phyloP scores from a whole-genome alignment of 1,140 invertebrate species.

The Steinernema feltiae region DNA sequence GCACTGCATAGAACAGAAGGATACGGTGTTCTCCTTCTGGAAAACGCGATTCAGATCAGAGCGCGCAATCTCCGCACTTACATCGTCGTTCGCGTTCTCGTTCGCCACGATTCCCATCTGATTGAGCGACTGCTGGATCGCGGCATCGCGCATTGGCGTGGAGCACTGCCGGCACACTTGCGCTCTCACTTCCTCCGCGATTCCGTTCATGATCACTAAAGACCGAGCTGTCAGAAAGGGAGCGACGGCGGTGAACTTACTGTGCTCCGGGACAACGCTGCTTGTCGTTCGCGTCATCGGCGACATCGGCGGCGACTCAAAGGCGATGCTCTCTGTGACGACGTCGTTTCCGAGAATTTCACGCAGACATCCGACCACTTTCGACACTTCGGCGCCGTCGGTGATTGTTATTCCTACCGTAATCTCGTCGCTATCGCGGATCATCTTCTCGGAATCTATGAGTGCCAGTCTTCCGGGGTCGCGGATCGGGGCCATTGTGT shows the following conservation, averaged over 20 bases:
- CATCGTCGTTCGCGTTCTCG: not conserved
- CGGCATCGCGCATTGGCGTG: not conserved
- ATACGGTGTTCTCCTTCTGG: slow-evolving; percentile 54
- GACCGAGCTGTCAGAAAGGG: not conserved
- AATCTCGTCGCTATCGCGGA: not conserved
- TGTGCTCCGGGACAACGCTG: not conserved
- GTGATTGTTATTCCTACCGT: not conserved
- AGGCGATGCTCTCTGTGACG: not conserved
- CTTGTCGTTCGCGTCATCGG: not conserved
- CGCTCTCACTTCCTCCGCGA: slow-evolving; percentile 5
- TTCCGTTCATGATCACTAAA: slow-evolving; percentile 25
- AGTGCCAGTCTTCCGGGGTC: not conserved
- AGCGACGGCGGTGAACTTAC: not conserved
- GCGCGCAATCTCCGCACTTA: not conserved
- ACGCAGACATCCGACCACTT: not conserved
- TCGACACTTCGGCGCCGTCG: not conserved
- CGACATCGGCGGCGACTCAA: not conserved
- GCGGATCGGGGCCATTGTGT: not conserved
- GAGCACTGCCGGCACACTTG: slow-evolving; percentile 38
- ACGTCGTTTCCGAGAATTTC: not conserved
- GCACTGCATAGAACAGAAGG: slow-evolving; percentile 51
- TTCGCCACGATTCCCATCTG: slow-evolving; percentile 25
- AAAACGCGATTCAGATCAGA: slow-evolving; percentile 1
- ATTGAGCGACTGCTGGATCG: slow-evolving; percentile 36
- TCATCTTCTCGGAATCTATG: not conserved